Conservation (phyloP, 1,140 invertebrate species). For the Wasmannia auropunctata region DNA sequence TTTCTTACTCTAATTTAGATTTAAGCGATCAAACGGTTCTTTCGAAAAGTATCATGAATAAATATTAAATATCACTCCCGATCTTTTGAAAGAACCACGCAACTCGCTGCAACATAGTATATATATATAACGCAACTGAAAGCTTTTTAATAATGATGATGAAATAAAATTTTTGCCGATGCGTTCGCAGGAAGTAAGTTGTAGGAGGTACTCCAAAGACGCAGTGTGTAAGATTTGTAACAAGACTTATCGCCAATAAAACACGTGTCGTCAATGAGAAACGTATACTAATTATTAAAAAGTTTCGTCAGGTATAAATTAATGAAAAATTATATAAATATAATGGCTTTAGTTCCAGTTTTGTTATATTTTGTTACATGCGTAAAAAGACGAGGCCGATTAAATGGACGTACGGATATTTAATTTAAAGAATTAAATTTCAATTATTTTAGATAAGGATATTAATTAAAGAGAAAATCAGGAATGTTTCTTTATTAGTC, state of each 20-base stretch:
- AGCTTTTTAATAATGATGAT: constrained; percentile 25
- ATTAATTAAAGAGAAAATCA: too few relatives aligned
- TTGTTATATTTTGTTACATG: too few relatives aligned
- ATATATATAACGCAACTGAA: constrained; percentile 1
- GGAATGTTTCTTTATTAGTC: too few relatives aligned
- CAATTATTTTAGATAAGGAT: too few relatives aligned
- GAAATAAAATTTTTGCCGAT: not conserved
- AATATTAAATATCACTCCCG: not conserved
- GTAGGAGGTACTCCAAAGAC: constrained; percentile 13
- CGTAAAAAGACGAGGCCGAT: too few relatives aligned
- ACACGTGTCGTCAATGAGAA: constrained; percentile 9
- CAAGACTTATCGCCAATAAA: constrained; percentile 24
- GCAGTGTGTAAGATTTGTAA: constrained; percentile 40
- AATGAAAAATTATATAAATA: too few relatives aligned
- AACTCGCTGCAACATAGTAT: not conserved
- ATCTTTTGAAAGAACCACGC: not conserved
- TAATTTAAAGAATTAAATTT: too few relatives aligned
- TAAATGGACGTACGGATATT: too few relatives aligned
- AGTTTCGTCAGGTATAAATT: too few relatives aligned
- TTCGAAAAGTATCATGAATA: not conserved
- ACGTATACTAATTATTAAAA: too few relatives aligned
- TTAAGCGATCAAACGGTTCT: constrained; percentile 1
- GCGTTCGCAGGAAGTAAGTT: not conserved
- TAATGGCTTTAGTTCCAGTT: too few relatives aligned
- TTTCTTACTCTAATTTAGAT: constrained; percentile 33